Evolutionary conservation across 1,140 invertebrate genomes (phyloP).

Genomic region (Cyphomyrmex costatus): DNA sequence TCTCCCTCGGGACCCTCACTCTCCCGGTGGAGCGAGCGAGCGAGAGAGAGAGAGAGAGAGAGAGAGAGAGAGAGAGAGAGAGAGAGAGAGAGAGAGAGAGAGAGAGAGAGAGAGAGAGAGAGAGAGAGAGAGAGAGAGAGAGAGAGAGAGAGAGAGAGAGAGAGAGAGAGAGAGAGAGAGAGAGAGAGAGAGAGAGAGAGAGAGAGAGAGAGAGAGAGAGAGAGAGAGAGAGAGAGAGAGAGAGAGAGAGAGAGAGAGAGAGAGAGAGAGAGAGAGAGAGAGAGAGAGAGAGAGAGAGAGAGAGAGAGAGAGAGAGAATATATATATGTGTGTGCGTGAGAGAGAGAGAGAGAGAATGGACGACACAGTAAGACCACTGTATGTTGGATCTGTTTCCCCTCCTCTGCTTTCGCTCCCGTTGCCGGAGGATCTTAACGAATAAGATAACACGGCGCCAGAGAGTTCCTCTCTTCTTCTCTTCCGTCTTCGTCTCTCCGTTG

Average conservation of each 20-base stretch:
- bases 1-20: constrained; percentile 77
- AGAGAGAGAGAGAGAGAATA: constrained; percentile 17
- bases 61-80: constrained; percentile 13
- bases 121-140: constrained; percentile 17
- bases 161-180: constrained; percentile 17
- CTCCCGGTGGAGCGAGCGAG: constrained; percentile 38
- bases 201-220: constrained; percentile 19
- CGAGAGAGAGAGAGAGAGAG: constrained; percentile 6
- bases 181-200: constrained; percentile 5
- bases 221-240: constrained; percentile 17
- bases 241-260: background rate
- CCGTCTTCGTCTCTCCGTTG: background rate
- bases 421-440: constrained; percentile 83
- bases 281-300: constrained; percentile 5
- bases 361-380: constrained; percentile 77
- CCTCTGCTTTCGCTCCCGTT: constrained; percentile 37
- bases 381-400: constrained; percentile 76
- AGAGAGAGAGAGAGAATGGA: constrained; percentile 32
- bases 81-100: constrained; percentile 8
- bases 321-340: too few relatives aligned
- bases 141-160: background rate
- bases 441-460: constrained; percentile 85
- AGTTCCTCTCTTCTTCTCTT: constrained; percentile 61
- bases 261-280: constrained; percentile 17
- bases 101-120: constrained; percentile 19